A percentile compares a stretch with the other conserved stretches of the same genome.
Evolutionary conservation across 1,140 invertebrate species (phyloP).

Genomic region (Calycopis cecrops): DNA sequence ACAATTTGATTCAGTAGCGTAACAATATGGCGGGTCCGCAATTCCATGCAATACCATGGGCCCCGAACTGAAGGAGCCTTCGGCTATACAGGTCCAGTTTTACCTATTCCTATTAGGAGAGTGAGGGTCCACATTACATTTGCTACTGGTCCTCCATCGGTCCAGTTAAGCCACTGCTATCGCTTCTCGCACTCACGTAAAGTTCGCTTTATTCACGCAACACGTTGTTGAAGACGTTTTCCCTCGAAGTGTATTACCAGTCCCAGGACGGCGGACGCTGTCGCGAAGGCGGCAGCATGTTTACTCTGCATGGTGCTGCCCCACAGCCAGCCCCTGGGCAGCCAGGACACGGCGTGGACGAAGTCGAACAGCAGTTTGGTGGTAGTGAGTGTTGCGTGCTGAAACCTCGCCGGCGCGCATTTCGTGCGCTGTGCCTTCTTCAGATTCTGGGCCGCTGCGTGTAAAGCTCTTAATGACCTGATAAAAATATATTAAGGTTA

Average conservation of each 20-base stretch:
- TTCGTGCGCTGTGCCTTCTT: conserved; percentile 36
- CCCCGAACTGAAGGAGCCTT: too few relatives aligned
- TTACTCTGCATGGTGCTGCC: conserved; percentile 35
- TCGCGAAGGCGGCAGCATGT: conserved; percentile 39
- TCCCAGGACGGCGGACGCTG: conserved; percentile 39
- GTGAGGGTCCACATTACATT: too few relatives aligned
- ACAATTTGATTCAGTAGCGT: too few relatives aligned
- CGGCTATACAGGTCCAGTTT: too few relatives aligned
- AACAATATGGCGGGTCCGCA: too few relatives aligned
- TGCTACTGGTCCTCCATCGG: too few relatives aligned
- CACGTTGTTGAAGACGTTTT: conserved; percentile 37
- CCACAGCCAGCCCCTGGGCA: conserved; percentile 57
- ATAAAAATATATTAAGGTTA: conserved; percentile 7
- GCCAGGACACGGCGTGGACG: conserved; percentile 52
- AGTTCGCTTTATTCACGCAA: too few relatives aligned
- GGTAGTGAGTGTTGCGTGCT: conserved; percentile 41
- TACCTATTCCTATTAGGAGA: too few relatives aligned
- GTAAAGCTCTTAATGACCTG: conserved; percentile 50
- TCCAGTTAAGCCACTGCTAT: too few relatives aligned
- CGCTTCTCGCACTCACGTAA: too few relatives aligned
- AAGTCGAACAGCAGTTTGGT: conserved; percentile 51
- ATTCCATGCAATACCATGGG: too few relatives aligned
- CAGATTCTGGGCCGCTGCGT: conserved; percentile 33
- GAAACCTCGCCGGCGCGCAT: conserved; percentile 48
- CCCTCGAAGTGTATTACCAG: conserved; percentile 50